These are phyloP conservation scores for Aramus guarauna DNA, from an alignment of 2,113 vertebrate species.

Conservation along the genomic window DNA sequence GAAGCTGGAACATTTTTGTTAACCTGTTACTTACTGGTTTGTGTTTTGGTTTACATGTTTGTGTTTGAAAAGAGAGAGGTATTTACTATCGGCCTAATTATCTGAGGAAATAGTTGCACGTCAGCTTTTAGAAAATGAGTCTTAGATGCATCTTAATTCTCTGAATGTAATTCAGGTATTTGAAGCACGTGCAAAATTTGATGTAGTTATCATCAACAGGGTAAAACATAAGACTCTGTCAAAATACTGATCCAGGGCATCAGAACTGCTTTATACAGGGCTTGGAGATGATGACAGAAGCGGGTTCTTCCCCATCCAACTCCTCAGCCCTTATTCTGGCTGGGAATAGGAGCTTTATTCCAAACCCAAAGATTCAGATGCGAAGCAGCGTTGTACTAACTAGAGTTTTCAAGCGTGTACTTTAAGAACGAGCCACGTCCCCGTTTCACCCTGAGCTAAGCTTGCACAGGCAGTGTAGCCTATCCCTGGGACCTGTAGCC, in stretches of 20 bases:
- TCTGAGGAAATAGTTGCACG: background rate
- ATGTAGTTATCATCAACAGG: background rate
- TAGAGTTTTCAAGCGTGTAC: background rate
- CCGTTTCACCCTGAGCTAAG: background rate
- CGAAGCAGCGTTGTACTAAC: background rate
- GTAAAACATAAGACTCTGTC: background rate
- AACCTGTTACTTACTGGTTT: constrained; percentile 60
- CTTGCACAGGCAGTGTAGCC: background rate
- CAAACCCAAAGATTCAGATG: background rate
- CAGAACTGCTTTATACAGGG: background rate
- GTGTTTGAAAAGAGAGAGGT: background rate
- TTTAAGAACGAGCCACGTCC: rapidly evolving
- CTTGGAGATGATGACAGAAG: background rate
- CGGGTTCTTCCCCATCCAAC: background rate
- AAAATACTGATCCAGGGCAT: background rate
- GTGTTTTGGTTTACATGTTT: constrained; percentile 17
- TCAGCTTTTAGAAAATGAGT: background rate
- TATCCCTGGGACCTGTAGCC: background rate
- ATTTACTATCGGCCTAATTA: constrained; percentile 13
- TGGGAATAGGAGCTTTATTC: background rate
- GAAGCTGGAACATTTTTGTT: constrained; percentile 50
- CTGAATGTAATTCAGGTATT: background rate
- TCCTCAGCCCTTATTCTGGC: background rate
- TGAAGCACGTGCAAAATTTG: background rate
- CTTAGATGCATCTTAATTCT: background rate